phyloP scores from a whole-genome alignment of 2,888 invertebrate species.

The Tipula helvola region DNA sequence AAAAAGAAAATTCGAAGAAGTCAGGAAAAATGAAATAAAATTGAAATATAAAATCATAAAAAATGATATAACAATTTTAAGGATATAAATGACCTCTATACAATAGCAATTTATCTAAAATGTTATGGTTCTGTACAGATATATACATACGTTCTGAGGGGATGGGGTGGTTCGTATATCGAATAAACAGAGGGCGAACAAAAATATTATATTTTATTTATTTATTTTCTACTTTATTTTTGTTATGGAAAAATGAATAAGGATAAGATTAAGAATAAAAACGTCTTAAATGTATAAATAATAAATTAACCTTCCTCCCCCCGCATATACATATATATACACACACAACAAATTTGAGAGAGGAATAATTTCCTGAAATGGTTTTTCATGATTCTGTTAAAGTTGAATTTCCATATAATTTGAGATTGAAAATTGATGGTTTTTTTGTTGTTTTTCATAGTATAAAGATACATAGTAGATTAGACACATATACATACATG shows the following conservation, averaged over 20 bases:
- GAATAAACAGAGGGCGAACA: neutral
- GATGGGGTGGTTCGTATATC: neutral
- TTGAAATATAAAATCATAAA: neutral
- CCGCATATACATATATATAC: neutral
- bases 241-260: conserved; percentile 7
- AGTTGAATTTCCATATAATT: neutral
- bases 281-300: conserved; percentile 9
- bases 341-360: conserved; percentile 13
- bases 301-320: conserved; percentile 5
- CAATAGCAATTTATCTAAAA: conserved; percentile 13
- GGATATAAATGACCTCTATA: conserved; percentile 13
- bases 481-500: no score
- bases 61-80: conserved; percentile 6
- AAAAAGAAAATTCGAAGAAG: neutral
- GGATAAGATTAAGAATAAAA: conserved; percentile 5
- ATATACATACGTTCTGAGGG: neutral
- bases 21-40: neutral
- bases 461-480: no score
- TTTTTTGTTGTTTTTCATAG: neutral
- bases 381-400: conserved; percentile 11
- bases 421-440: neutral
- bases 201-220: neutral
- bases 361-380: conserved; percentile 14
- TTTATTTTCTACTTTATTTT: neutral
- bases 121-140: neutral